Conservation (phyloP, 2,113 vertebrate genomes). For the Pachypanchax playfairii region DNA sequence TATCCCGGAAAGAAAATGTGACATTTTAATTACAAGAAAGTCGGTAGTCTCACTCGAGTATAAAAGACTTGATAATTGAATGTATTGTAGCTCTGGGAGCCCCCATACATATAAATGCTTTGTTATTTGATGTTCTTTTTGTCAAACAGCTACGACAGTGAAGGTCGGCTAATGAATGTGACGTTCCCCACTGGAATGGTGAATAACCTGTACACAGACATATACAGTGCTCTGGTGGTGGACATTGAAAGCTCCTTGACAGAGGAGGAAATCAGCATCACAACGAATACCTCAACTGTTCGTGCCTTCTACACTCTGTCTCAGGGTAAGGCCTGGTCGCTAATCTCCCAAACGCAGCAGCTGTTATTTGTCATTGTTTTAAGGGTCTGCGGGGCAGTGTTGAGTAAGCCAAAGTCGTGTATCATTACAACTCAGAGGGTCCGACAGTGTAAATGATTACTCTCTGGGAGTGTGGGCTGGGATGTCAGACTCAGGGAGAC, state of each 20-base stretch:
- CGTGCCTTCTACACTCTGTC: constrained; percentile 94
- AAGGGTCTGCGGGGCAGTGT: constrained; percentile 63
- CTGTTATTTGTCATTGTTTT: constrained; percentile 70
- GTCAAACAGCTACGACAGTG: constrained; percentile 90
- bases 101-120: constrained; percentile 38
- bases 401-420: constrained; percentile 70
- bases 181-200: constrained; percentile 96
- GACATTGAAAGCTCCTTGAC: constrained; percentile 91
- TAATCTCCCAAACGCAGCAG: constrained; percentile 2
- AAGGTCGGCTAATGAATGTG: constrained; percentile 95
- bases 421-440: constrained; percentile 60
- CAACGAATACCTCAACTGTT: constrained; percentile 90
- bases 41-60: constrained; percentile 40
- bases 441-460: constrained; percentile 67
- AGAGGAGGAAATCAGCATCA: constrained; percentile 95
- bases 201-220: constrained; percentile 91
- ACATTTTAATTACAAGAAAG: constrained; percentile 67
- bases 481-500: constrained; percentile 57
- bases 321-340: constrained; percentile 83
- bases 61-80: constrained; percentile 56
- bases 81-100: constrained; percentile 25
- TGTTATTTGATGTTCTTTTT: constrained; percentile 45
- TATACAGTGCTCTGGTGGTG: constrained; percentile 90
- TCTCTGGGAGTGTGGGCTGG: constrained; percentile 50
- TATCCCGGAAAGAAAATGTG: constrained; percentile 26